Conservation (phyloP, 1,140 invertebrate species). For the Heterodera schachtii region DNA sequence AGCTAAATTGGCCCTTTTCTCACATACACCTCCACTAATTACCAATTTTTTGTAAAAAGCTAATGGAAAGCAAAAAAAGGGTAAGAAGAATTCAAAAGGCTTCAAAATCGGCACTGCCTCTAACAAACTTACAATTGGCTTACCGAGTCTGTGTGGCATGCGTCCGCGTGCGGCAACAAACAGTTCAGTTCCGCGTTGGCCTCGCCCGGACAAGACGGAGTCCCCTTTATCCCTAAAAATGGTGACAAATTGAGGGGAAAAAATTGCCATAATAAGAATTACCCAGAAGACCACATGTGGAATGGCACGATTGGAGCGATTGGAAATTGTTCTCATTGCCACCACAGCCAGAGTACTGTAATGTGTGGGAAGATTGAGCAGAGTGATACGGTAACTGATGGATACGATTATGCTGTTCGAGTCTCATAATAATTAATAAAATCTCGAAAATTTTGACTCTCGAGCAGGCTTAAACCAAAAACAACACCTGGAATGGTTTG, state of each 20-base stretch:
- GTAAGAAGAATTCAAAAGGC: no score
- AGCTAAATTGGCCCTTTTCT: no score
- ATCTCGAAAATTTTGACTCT: no score
- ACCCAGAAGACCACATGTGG: constrained; percentile 49
- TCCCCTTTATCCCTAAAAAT: constrained; percentile 47
- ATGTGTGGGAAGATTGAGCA: background rate
- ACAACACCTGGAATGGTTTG: constrained; percentile 51
- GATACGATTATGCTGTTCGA: background rate
- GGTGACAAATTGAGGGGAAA: background rate
- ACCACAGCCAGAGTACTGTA: constrained; percentile 37
- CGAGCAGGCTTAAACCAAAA: background rate
- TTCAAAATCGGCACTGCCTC: no score
- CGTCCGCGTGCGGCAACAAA: constrained; percentile 44
- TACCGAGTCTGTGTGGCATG: constrained; percentile 52
- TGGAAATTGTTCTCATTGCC: constrained; percentile 55
- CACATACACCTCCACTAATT: no score
- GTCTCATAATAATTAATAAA: no score
- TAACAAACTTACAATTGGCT: background rate
- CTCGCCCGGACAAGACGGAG: constrained; percentile 46
- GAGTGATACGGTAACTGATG: background rate
- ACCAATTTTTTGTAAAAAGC: no score
- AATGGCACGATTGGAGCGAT: constrained; percentile 43
- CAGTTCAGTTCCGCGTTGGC: constrained; percentile 51
- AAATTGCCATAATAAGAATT: background rate
- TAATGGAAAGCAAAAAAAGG: no score